Base-by-base conservation (phyloP, 2,113 vertebrate species). In the Crotophaga sulcirostris region DNA sequence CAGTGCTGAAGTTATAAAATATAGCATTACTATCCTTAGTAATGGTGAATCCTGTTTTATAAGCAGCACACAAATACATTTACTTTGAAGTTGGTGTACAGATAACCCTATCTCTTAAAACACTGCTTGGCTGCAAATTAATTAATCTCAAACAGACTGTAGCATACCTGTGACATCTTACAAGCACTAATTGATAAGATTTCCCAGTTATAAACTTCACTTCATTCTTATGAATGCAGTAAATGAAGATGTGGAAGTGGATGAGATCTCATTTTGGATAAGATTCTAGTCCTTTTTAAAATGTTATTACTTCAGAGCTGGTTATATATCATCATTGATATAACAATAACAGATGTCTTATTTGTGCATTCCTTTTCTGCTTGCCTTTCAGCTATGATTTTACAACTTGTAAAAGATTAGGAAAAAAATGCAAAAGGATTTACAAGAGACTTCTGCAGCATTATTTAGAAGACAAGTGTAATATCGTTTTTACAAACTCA, bases 321-420 rank as follows among this genome's bases (percentile, higher is more conserved):
- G 93, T 96, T 91, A 97, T 97, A 97, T 91, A 97, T 97, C 96
- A 97, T 96, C 97, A 97, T 87, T 94, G 95, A 98, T 97, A 97
- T 94, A 98, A 97, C 97, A 98, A 97, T 98, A 97, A 97, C 97
- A 98, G 92, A 97, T 97, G 97, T 97, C 97, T 97, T 97, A 97
- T 95, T 97, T 93, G 96, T 96, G 84, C 90, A 97, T 97, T 97
- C 94, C 80, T 97, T 93, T 97, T 95, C 97, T 96, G 91, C 87
- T 93, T 97, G 97, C 97, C 97, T 97, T 97, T 97, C 95, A 97
- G 97, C 96, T 94, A 98, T 79, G 85, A 96, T 96, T 98, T 97
- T 97, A 97, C 92, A 96, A 96, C 93, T 97, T 94, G 94, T 91
- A 95, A 97, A 97, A 84, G 85, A 97, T 96, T 96, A 98, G 88